Evolutionary conservation across 1,140 invertebrate species (phyloP), one percentile per base, ranked within the genome.

Genomic region (Meloidogyne exigua): DNA sequence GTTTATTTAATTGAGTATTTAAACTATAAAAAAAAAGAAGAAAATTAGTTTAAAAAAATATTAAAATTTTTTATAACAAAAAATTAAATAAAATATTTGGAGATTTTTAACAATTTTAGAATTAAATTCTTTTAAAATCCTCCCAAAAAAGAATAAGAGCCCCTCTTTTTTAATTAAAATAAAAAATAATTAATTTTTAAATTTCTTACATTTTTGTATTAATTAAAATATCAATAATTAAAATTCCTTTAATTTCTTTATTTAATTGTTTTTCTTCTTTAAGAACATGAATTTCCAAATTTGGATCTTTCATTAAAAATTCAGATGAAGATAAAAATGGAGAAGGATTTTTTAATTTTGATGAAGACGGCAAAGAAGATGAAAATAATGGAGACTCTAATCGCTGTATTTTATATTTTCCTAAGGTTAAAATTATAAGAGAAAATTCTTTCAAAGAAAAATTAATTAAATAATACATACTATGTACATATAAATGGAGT

Each of bases 121-220:
- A 32, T 32, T 32, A 32, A 32, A 32, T 3, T 32, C 28, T 32
- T 32, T n/a, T n/a, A n/a, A n/a, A n/a, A n/a, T n/a, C 28, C 7
- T 32, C 7, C 7, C 7, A 3, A 32, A 32, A 32, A 32, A 7
- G 7, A 32, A 32, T 3, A 32, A 32, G 7, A 32, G 7, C 2
- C 2, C 7, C 7, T 32, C 28, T 32, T 32, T 32, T 32, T 32
- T 32, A 32, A 32, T 32, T n/a, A n/a, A n/a, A 32, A 32, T 32
- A 32, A 39, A 9, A 39, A 39, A 39, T 39, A 39, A 39, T 39
- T 39, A 39, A 9, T 39, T 39, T 39, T 39, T 39, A 9, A 39
- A 39, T 57, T n/a, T n/a, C 18, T 42, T 64, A 39, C 72, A 39
- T 73, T 64, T n/a, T 28, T 73, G 23, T 73, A 39, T 36, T 26